These are phyloP conservation scores for Seira musarum DNA, from an alignment of 2,888 invertebrate species.

Conservation along the genomic window DNA sequence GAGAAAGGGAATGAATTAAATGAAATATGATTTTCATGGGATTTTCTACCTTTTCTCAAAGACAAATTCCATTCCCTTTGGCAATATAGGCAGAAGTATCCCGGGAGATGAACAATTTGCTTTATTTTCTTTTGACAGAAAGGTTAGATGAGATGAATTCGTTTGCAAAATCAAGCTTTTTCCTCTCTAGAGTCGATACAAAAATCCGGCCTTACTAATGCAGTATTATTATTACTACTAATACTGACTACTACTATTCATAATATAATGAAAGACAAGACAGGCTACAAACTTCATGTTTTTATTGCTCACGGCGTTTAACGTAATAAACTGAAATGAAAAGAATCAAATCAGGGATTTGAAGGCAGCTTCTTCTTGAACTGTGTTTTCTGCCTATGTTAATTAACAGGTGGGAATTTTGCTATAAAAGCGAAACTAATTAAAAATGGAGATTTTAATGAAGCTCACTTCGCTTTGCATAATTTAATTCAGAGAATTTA, in stretches of 20 bases:
- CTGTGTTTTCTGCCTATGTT: not conserved
- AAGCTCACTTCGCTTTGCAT: constrained; percentile 24
- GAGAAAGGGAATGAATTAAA: not conserved
- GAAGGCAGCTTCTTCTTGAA: constrained; percentile 1
- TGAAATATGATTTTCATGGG: not conserved
- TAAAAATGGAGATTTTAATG: constrained; percentile 33
- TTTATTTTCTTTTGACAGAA: not conserved
- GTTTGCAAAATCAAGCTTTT: not conserved
- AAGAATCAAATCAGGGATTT: no score
- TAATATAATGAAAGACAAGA: no score
- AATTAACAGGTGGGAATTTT: constrained; percentile 46
- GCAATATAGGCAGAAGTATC: not conserved
- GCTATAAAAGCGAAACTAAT: constrained; percentile 38
- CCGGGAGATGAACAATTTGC: not conserved
- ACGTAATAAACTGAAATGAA: no score
- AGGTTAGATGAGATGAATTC: not conserved
- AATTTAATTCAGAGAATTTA: not conserved
- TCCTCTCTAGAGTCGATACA: not conserved
- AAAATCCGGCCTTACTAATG: no score
- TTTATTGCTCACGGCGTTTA: no score
- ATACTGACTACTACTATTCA: no score
- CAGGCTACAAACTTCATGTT: no score
- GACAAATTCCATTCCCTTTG: not conserved
- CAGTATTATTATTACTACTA: no score
- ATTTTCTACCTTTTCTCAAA: not conserved